These are phyloP conservation scores for Tetraneura akinire DNA, from an alignment of 1,140 invertebrate genomes.

Conservation along the genomic window DNA sequence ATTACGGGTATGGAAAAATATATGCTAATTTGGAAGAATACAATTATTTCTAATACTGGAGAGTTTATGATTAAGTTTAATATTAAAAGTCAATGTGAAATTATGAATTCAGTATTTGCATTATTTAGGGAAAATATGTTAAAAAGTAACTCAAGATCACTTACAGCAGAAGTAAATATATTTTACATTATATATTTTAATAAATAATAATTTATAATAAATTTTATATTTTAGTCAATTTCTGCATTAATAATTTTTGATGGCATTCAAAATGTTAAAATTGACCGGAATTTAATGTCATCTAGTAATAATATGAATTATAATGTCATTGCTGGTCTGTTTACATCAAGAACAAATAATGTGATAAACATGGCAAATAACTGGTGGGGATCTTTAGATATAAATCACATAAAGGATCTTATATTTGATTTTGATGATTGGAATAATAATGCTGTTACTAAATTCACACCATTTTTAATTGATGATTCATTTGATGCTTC, in stretches of 20 bases:
- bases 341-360: conserved; percentile 84
- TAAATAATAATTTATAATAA: neutral
- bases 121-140: conserved; percentile 79
- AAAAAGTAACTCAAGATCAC: conserved; percentile 67
- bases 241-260: conserved; percentile 87
- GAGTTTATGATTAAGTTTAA: conserved; percentile 86
- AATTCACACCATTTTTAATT: conserved; percentile 83
- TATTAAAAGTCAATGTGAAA: conserved; percentile 90
- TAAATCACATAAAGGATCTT: conserved; percentile 72
- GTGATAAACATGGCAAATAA: conserved; percentile 87
- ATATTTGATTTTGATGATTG: conserved; percentile 99
- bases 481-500: conserved; percentile 75
- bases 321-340: conserved; percentile 88
- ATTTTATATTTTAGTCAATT: conserved; percentile 60
- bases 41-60: conserved; percentile 79
- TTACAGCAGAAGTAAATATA: conserved; percentile 54
- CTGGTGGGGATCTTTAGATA: conserved; percentile 88
- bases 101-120: conserved; percentile 79
- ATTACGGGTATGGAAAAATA: conserved; percentile 97
- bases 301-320: conserved; percentile 86
- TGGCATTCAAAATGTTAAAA: conserved; percentile 90
- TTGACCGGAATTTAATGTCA: conserved; percentile 85
- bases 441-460: conserved; percentile 95
- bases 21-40: conserved; percentile 73
- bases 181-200: neutral